Conservation (phyloP, 1,140 invertebrate species). For the Halictus rubicundus region DNA sequence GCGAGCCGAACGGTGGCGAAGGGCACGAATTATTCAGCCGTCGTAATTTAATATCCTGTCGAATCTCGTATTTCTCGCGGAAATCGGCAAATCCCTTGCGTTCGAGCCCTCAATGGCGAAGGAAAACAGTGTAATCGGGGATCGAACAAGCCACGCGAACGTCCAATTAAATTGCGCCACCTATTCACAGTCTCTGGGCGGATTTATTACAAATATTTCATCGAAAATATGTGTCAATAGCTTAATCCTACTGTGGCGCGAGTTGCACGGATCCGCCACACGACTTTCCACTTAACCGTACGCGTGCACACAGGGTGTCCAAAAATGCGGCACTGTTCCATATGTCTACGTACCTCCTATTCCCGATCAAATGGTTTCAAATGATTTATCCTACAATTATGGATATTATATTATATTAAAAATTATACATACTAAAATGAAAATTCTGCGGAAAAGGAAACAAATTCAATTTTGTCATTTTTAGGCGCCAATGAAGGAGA, state of each 20-base stretch:
- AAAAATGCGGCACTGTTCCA: too few relatives aligned
- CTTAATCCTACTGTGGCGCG: background rate
- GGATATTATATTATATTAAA: too few relatives aligned
- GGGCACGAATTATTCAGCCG: background rate
- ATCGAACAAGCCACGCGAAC: background rate
- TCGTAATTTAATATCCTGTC: constrained; percentile 11
- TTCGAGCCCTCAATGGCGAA: background rate
- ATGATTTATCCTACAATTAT: too few relatives aligned
- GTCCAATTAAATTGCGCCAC: background rate
- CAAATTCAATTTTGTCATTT: too few relatives aligned
- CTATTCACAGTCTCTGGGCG: background rate
- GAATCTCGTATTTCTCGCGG: background rate
- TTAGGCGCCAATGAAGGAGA: too few relatives aligned
- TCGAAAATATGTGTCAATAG: background rate
- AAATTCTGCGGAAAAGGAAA: too few relatives aligned
- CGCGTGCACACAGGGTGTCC: too few relatives aligned
- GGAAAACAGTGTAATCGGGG: background rate
- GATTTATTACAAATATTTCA: background rate
- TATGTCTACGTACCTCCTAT: too few relatives aligned
- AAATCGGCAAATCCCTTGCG: background rate
- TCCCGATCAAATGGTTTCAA: too few relatives aligned
- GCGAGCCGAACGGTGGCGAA: background rate
- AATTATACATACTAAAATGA: too few relatives aligned
- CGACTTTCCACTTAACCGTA: background rate
- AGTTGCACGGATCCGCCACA: background rate